Evolutionary conservation across 2,113 vertebrate genomes (phyloP).

Genomic region (Lathamus discolor): DNA sequence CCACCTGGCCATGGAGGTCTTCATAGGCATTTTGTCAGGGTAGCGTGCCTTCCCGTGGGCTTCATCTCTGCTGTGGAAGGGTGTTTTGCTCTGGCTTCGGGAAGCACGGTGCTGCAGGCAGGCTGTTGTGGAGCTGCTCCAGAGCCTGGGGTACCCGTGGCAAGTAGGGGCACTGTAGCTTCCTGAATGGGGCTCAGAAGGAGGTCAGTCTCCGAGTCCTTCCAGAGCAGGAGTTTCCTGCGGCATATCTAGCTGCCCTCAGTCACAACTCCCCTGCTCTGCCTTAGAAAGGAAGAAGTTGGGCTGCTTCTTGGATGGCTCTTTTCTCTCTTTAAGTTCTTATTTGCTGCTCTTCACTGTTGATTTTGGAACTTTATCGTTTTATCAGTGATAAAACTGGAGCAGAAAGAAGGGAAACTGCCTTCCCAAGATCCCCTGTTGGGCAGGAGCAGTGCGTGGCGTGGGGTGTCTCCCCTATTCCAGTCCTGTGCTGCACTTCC

Average conservation of each 20-base stretch:
- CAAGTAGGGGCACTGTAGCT: neutral
- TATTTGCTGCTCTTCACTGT: neutral
- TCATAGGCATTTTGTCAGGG: neutral
- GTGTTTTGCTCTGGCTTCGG: neutral
- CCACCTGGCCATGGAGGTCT: neutral
- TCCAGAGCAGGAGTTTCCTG: neutral
- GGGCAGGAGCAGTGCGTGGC: neutral
- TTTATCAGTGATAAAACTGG: neutral
- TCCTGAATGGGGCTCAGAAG: neutral
- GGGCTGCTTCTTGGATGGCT: neutral
- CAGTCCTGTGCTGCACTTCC: neutral
- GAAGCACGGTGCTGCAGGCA: neutral
- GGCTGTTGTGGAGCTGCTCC: neutral
- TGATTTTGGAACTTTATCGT: neutral
- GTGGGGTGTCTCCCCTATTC: neutral
- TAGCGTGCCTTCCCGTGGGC: rapidly evolving
- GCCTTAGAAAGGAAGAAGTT: neutral
- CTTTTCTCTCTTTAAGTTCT: neutral
- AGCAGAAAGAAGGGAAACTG: neutral
- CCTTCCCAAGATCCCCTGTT: neutral
- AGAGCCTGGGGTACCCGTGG: no score
- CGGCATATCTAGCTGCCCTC: neutral
- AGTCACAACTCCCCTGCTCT: neutral
- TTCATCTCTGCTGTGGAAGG: neutral
- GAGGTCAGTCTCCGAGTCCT: neutral